Evolutionary conservation across 1,140 invertebrate species (phyloP).

Genomic region (Caenorhabditis latens): DNA sequence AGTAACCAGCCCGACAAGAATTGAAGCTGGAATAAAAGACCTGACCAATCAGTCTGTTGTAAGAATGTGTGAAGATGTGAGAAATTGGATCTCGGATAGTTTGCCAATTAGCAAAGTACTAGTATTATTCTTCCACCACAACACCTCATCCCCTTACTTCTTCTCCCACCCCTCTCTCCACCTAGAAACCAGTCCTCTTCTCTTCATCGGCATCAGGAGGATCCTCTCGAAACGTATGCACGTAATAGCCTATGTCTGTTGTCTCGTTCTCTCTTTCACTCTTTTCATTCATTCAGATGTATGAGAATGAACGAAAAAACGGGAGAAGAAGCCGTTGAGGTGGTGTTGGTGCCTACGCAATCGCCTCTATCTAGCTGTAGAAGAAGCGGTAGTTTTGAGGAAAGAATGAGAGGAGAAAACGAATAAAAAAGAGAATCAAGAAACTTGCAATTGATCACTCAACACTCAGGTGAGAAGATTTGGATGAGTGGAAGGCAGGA

Average conservation of each 20-base stretch:
- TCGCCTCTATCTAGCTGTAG: slow-evolving; percentile 23
- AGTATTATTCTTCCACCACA: slow-evolving; percentile 37
- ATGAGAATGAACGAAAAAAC: slow-evolving; percentile 13
- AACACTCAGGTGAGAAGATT: neutral
- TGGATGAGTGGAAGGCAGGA: neutral
- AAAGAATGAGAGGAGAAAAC: neutral
- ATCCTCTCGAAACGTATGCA: slow-evolving; percentile 55
- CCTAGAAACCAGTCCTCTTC: slow-evolving; percentile 28
- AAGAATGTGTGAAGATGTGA: slow-evolving; percentile 17
- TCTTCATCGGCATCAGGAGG: slow-evolving; percentile 37
- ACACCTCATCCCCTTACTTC: slow-evolving; percentile 17
- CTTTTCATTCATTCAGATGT: slow-evolving; percentile 36
- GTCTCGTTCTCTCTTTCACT: slow-evolving; percentile 48
- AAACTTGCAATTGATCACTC: slow-evolving; percentile 48
- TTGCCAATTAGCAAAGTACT: slow-evolving; percentile 55
- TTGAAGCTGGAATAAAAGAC: neutral
- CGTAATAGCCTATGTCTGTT: slow-evolving; percentile 46
- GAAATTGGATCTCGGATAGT: slow-evolving; percentile 47
- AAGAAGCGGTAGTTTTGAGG: slow-evolving; percentile 36
- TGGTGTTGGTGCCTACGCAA: slow-evolving; percentile 25
- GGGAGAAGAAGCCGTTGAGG: slow-evolving; percentile 39
- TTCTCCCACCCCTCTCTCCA: neutral
- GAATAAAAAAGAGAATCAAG: neutral
- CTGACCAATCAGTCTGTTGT: neutral
- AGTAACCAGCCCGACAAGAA: neutral